These are phyloP conservation scores for Silurus asotus DNA, from an alignment of 2,113 vertebrate genomes.

Conservation along the genomic window DNA sequence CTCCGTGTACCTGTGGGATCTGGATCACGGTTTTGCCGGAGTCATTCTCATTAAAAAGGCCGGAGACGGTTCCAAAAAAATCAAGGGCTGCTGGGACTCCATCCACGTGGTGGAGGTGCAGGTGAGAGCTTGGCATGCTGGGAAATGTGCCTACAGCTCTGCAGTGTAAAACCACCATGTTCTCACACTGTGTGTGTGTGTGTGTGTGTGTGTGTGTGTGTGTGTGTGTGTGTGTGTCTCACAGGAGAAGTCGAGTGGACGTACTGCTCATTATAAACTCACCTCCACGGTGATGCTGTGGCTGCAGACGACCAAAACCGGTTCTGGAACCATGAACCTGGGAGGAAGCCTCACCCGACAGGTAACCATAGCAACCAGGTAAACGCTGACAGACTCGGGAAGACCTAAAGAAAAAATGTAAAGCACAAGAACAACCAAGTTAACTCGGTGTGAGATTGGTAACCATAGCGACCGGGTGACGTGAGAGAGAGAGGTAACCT, in stretches of 20 bases:
- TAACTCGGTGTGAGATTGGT: not conserved
- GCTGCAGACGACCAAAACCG: constrained; percentile 97
- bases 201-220: constrained; percentile 26
- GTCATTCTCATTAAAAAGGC: constrained; percentile 99
- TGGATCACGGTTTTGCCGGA: constrained; percentile 97
- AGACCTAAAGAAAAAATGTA: not conserved
- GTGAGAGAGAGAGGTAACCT: not conserved
- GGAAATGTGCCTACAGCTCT: not conserved
- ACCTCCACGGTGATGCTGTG: constrained; percentile 99
- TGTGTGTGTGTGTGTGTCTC: constrained; percentile 25
- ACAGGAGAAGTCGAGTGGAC: constrained; percentile 97
- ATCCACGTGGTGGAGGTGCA: constrained; percentile 99
- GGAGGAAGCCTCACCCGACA: constrained; percentile 98
- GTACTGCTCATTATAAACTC: constrained; percentile 97
- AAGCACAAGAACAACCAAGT: not conserved
- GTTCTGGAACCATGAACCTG: constrained; percentile 98
- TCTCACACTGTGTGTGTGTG: constrained; percentile 26
- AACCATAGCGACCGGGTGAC: not conserved
- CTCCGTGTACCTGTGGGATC: constrained; percentile 99
- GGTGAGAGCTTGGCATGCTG: constrained; percentile 68
- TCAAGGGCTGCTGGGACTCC: constrained; percentile 99
- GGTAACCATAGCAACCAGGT: constrained; percentile 66
- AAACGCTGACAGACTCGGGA: too few relatives aligned
- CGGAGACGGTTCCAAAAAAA: constrained; percentile 98
- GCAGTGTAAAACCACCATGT: not conserved